Conservation (phyloP, 2,888 invertebrate genomes). For the Diploptera punctata region DNA sequence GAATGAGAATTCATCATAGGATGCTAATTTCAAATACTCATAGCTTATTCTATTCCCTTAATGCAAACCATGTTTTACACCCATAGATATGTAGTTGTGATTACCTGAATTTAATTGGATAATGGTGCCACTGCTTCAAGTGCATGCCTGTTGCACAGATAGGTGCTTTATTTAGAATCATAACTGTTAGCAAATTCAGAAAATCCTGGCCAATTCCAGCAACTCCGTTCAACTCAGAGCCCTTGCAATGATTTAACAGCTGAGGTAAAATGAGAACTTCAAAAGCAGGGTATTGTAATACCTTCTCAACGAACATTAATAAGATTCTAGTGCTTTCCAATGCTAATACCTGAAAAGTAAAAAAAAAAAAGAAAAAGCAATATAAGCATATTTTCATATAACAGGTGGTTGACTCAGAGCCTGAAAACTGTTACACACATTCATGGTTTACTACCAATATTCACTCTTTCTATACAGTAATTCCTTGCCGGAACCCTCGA, state of each 20-base stretch:
- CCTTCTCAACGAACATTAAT: slow-evolving; percentile 65
- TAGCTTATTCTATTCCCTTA: no score
- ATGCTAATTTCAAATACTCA: no score
- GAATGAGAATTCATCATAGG: no score
- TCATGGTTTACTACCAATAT: no score
- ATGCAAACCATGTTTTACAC: no score
- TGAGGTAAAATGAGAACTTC: slow-evolving; percentile 75
- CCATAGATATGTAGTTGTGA: no score
- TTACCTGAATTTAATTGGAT: slow-evolving; percentile 57
- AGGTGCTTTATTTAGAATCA: slow-evolving; percentile 71
- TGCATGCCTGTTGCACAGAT: slow-evolving; percentile 65
- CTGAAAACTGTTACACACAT: no score
- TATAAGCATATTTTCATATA: no score
- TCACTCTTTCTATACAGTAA: no score
- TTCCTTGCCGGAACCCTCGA: no score
- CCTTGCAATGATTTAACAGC: slow-evolving; percentile 63
- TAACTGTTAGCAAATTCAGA: slow-evolving; percentile 67
- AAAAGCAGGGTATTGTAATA: slow-evolving; percentile 45
- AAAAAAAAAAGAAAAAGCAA: no score
- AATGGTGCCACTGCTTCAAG: slow-evolving; percentile 69
- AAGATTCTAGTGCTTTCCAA: slow-evolving; percentile 64
- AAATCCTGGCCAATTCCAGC: slow-evolving; percentile 61
- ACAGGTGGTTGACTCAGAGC: no score
- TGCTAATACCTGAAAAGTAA: slow-evolving; percentile 55
- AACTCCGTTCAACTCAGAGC: background rate